These are phyloP conservation scores for Diorhabda sublineata DNA, from an alignment of 1,140 invertebrate species.

Conservation along the genomic window DNA sequence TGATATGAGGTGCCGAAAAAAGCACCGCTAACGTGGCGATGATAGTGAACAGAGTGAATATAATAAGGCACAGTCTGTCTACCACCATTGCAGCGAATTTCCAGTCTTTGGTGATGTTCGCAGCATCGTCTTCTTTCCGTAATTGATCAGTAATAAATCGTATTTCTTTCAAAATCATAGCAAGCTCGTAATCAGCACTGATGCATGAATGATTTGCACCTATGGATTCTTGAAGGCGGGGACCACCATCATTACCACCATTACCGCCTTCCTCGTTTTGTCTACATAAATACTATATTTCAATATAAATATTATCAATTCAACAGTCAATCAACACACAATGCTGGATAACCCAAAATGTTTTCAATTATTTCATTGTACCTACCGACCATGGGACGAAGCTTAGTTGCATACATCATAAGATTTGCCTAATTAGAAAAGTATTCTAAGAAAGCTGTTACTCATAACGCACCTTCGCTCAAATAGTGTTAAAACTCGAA, in stretches of 20 bases:
- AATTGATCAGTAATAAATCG: slow-evolving; percentile 90
- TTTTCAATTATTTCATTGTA: too few species aligned
- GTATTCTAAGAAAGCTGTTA: too few species aligned
- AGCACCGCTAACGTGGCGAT: slow-evolving; percentile 93
- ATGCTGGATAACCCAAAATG: too few species aligned
- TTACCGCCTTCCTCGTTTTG: slow-evolving; percentile 44
- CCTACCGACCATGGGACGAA: too few species aligned
- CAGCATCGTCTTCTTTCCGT: slow-evolving; percentile 84
- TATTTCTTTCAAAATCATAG: slow-evolving; percentile 80
- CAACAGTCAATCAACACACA: too few species aligned
- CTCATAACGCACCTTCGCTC: too few species aligned
- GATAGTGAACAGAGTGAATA: slow-evolving; percentile 94
- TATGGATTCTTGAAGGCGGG: slow-evolving; percentile 39
- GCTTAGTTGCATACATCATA: too few species aligned
- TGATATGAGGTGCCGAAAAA: slow-evolving; percentile 91
- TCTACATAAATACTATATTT: slow-evolving; percentile 22
- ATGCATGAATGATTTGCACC: slow-evolving; percentile 41
- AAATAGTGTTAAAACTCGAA: too few species aligned
- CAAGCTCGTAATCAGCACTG: slow-evolving; percentile 62
- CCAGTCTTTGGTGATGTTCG: slow-evolving; percentile 95
- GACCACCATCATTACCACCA: slow-evolving; percentile 37
- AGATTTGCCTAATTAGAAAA: too few species aligned
- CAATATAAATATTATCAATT: too few species aligned
- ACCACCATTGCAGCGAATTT: slow-evolving; percentile 99
- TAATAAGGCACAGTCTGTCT: slow-evolving; percentile 94